Conservation (phyloP, 2,888 invertebrate species). For the Philereme vetulata region DNA sequence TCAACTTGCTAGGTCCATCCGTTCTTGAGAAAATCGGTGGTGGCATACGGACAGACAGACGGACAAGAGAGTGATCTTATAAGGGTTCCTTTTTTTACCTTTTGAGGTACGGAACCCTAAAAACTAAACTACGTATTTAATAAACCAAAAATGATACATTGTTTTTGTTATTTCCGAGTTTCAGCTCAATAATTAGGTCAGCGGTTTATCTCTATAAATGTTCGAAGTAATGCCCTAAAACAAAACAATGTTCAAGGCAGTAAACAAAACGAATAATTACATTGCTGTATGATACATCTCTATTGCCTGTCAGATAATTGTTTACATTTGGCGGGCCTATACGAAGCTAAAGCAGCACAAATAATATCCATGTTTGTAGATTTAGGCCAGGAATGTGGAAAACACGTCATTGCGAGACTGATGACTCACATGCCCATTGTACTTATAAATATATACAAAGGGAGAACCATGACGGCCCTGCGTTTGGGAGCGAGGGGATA, state of each 20-base stretch:
- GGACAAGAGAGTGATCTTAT: too few relatives aligned
- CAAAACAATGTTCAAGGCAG: constrained; percentile 26
- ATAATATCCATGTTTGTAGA: constrained; percentile 39
- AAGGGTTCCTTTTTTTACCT: too few relatives aligned
- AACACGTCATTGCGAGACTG: constrained; percentile 34
- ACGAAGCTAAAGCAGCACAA: constrained; percentile 36
- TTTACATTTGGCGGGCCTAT: constrained; percentile 38
- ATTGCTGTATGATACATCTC: constrained; percentile 36
- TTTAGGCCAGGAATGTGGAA: constrained; percentile 31
- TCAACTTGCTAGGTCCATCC: too few relatives aligned
- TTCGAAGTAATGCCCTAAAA: not conserved
- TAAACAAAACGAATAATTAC: constrained; percentile 40
- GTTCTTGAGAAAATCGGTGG: too few relatives aligned
- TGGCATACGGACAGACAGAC: too few relatives aligned
- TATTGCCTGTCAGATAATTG: constrained; percentile 32
- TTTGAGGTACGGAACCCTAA: too few relatives aligned
- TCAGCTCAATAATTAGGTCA: constrained; percentile 1
- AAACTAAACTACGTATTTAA: too few relatives aligned
- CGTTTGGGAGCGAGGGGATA: constrained; percentile 26
- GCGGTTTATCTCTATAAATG: not conserved
- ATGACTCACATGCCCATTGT: constrained; percentile 41
- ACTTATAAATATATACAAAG: constrained; percentile 32
- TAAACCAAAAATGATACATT: too few relatives aligned
- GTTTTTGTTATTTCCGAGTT: constrained; percentile 1
- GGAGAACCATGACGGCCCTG: constrained; percentile 16